Base-by-base conservation (phyloP, 2,888 invertebrate genomes). In the Chelonus formosanus region DNA sequence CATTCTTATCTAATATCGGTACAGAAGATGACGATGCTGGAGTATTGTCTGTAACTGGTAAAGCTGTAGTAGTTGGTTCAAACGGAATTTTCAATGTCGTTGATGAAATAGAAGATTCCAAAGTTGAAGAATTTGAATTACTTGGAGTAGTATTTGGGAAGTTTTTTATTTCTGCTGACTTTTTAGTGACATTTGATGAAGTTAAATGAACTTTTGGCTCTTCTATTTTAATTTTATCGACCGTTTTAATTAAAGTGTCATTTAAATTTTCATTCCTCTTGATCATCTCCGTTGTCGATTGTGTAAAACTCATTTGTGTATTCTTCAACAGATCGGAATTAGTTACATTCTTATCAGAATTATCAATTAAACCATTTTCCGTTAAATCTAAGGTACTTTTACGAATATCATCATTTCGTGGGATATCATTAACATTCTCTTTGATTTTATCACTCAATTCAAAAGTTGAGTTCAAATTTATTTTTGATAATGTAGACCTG, bases 281-380 rank as follows among this genome's bases (percentile, higher is more conserved):
- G 20, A 20, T 20, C 20, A 20, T 20, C 20, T 20, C 20, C 20
- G 20, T 20, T 20, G 20, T 20, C 1, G 20, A 20, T 20, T 20
- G 1, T 20, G 20, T 20, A 20, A 20, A 20, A 20, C 20, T 20
- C 20, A 20, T 20, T 20, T 20, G 20, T 20, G 20, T 20, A 20
- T 20, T 20, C 20, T 20, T 20, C 20, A 20, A 20, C 2, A 20
- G 2, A 20, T 55, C 7, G 5, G 55, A 6, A n/a, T 3, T 10
- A 35, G 67, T 69, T 47, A 44, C 56, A 20, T 55, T 64, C 45
- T 53, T 64, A 7, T 48, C 53, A 40, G 70, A 71, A 5, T 71
- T 68, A 65, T 78, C 77, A 53, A 74, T 76, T 64, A 78, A 72
- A 6, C 74, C 75, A 55, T 78, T 78, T 32, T 73, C 75, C 5